These are phyloP conservation scores for Oscheius sp. DNA, from an alignment of 2,888 invertebrate genomes.

Conservation along the genomic window DNA sequence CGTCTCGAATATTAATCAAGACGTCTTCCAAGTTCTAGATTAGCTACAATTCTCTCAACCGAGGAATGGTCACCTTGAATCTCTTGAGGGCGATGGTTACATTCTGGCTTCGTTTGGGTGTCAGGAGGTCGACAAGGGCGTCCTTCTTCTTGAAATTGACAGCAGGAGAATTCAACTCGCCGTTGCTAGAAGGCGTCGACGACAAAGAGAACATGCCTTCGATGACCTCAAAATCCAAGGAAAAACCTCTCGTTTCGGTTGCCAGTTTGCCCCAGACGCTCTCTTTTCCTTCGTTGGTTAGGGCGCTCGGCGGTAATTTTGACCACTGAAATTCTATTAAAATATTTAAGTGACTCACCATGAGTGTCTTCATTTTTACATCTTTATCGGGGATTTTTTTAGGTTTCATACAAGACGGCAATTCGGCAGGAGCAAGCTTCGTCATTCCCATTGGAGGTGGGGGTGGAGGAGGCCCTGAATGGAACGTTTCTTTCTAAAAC, in stretches of 20 bases:
- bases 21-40: conserved; percentile 33
- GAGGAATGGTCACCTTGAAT: conserved; percentile 43
- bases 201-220: conserved; percentile 36
- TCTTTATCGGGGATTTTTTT: conserved; percentile 42
- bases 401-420: conserved; percentile 46
- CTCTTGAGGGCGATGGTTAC: conserved; percentile 59
- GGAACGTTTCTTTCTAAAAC: background rate
- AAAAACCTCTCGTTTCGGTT: conserved; percentile 24
- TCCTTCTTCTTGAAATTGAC: conserved; percentile 32
- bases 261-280: conserved; percentile 38
- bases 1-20: conserved; percentile 20
- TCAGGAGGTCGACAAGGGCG: conserved; percentile 47
- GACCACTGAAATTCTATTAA: conserved; percentile 34
- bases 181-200: background rate
- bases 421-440: background rate
- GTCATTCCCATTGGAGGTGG: conserved; percentile 3
- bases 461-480: conserved; percentile 11
- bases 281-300: conserved; percentile 21
- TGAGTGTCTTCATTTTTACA: conserved; percentile 48
- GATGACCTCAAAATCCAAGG: conserved; percentile 37
- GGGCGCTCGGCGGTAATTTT: conserved; percentile 31
- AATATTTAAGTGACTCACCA: conserved; percentile 13
- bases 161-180: conserved; percentile 7
- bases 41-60: background rate
- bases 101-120: conserved; percentile 55